A percentile compares a stretch with the other conserved stretches of the same genome.
phyloP scores from a whole-genome alignment of 2,113 vertebrate genomes.

The Elgaria multicarinata region DNA sequence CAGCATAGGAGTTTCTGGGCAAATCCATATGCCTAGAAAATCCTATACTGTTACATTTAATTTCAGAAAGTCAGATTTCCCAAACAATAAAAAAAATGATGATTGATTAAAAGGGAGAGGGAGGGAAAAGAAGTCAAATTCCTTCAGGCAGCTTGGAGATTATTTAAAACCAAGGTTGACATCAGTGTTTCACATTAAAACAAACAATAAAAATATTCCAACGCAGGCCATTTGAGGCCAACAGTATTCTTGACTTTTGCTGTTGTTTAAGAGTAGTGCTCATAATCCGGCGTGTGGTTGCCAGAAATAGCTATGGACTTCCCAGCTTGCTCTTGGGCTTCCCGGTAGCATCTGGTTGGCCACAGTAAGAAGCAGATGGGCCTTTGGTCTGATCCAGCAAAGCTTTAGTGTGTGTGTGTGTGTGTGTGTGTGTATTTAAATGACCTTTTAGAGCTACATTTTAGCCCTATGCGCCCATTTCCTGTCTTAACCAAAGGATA shows the following conservation, averaged over 20 bases:
- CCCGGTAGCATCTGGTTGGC: not conserved
- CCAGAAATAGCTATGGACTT: not conserved
- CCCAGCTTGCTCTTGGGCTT: not conserved
- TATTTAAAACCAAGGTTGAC: not conserved
- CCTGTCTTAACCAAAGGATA: not conserved
- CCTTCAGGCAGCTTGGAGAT: not conserved
- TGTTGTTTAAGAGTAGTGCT: not conserved
- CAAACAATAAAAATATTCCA: not conserved
- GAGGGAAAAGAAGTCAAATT: slow-evolving; percentile 13
- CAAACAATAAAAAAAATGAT: too few relatives aligned
- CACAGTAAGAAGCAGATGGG: not conserved
- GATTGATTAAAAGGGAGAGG: not conserved
- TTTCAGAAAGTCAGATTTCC: not conserved
- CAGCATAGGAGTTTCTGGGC: too few relatives aligned
- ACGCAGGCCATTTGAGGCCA: not conserved
- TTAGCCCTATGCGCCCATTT: not conserved
- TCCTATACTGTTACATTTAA: not conserved
- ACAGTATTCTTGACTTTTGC: not conserved
- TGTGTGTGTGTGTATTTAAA: too few relatives aligned
- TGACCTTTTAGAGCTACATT: too few relatives aligned
- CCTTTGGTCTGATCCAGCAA: not conserved
- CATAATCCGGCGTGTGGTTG: not conserved
- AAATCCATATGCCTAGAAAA: not conserved
- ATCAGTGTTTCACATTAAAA: not conserved
- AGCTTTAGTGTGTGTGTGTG: too few relatives aligned